These are phyloP conservation scores for Ectemnius lituratus DNA, from an alignment of 2,888 invertebrate species.

Conservation along the genomic window DNA sequence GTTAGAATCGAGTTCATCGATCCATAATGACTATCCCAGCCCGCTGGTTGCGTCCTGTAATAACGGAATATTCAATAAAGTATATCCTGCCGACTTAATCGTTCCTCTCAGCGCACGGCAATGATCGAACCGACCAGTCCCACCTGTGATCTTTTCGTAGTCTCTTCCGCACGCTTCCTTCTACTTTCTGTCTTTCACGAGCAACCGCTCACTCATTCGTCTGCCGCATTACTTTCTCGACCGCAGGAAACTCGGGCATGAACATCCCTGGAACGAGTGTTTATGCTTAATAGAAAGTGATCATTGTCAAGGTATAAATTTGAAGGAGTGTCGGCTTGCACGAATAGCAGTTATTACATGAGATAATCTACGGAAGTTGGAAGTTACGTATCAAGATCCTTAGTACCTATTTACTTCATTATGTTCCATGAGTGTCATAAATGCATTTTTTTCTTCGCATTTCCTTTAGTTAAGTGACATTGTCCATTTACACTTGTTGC, in stretches of 20 bases:
- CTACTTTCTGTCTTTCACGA: too few relatives aligned
- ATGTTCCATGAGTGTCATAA: too few relatives aligned
- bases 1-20: slow-evolving; percentile 54
- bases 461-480: too few relatives aligned
- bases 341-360: too few relatives aligned
- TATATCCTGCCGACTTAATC: slow-evolving; percentile 46
- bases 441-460: too few relatives aligned
- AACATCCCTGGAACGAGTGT: background rate
- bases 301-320: slow-evolving; percentile 1
- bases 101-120: slow-evolving; percentile 19
- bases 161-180: slow-evolving; percentile 45
- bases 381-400: too few relatives aligned
- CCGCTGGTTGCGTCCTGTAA: slow-evolving; percentile 32
- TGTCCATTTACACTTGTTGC: too few relatives aligned
- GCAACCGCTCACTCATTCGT: slow-evolving; percentile 6
- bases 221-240: background rate
- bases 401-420: background rate
- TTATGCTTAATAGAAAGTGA: slow-evolving; percentile 9
- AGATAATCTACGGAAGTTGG: too few relatives aligned
- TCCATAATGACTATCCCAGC: slow-evolving; percentile 49
- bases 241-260: background rate
- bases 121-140: slow-evolving; percentile 28
- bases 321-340: background rate
- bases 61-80: slow-evolving; percentile 50
- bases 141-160: slow-evolving; percentile 30